Base-by-base conservation (phyloP, 2,888 invertebrate species). In the Brachyptera putata region DNA sequence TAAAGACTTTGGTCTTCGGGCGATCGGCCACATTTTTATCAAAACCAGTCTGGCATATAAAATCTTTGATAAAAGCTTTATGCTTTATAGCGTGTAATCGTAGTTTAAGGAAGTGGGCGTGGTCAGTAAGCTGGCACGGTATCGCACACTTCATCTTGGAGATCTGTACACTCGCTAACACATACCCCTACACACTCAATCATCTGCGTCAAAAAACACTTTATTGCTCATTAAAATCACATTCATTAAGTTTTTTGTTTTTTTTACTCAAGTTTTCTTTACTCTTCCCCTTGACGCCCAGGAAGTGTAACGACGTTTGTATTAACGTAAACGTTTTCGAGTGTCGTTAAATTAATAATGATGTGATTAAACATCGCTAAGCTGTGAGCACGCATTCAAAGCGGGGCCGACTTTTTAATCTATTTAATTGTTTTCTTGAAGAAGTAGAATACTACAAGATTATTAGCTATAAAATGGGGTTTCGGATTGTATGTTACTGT, bases 71-170 rank as follows among this genome's bases (percentile, higher is more conserved):
- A 46, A 46, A 46, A 16, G 46, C 46, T 46, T 21, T 24, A 46
- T 46, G 24, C 21, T 46, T 21, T 24, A 22, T 46, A 11, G 46
- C 21, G 46, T 24, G 24, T 46, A 22, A 46, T 21, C 24, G 22
- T 22, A 46, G 46, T 46, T 46, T 46, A 46, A 46, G 46, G 46
- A 46, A 46, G 46, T 46, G 46, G 46, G 46, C 46, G 46, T 4
- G 46, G 21, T 24, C 30, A 11, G 30, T 7, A 11, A 30, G 21
- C 24, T 41, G 16, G 18, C 41, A 41, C 22, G 24, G 46, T 46
- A 46, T 46, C 46, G 46, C 46, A 46, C 46, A 24, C 24, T 46
- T 24, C 46, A 46, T 46, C 46, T 46, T 16, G n/a, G 21, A 14
- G n/a, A 46, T 46, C 24, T 13, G 46, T 46, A 46, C 46, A 21